Base-by-base conservation (phyloP, 2,797 vertebrate genomes). In the Lagocephalus sceleratus region DNA sequence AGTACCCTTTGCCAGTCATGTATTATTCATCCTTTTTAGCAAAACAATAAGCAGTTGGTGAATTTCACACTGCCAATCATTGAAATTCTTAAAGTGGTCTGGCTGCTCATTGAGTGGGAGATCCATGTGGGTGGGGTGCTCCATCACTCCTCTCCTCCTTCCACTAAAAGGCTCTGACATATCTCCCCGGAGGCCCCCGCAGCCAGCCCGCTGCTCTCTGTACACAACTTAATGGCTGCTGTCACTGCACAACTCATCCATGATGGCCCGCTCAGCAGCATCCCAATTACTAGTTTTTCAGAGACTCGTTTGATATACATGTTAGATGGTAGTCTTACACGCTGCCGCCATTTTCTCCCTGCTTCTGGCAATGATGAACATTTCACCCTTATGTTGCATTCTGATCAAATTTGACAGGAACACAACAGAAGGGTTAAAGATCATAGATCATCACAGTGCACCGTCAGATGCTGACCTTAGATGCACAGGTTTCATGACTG, bases 131-230 rank as follows among this genome's bases (percentile, higher is more conserved):
- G 79, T 71, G 81, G 79, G 71, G 77, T 73, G 66, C 69, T 85
- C 71, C 63, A 85, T 88, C 82, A 85, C 78, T 80, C 77, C 57
- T 74, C 79, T 85, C 78, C 75, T 79, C 71, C 78, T 35, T 86
- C 78, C 73, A 72, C 85, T 87, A 89, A 88, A 86, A 88, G 81
- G 81, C 69, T 79, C 73, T 85, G 88, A 87, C 84, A 88, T 74
- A 67, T 76, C 83, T 87, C 88, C 84, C 86, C 41, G 57, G 85
- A 81, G 84, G 70, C 81, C 83, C 81, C 83, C 69, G 47, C 76
- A 80, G 76, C 71, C 77, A 72, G 81, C 66, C 68, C 71, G 80
- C 68, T 79, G 74, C 78, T 76, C 75, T 84, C 80, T 81, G 83
- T 87, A 82, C 82, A 85, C 79, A 78, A 77, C 78, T 78, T 84